These are phyloP conservation scores for Patiria miniata DNA, from an alignment of 35 echinoderm and acorn worm species.

Conservation along the genomic window DNA sequence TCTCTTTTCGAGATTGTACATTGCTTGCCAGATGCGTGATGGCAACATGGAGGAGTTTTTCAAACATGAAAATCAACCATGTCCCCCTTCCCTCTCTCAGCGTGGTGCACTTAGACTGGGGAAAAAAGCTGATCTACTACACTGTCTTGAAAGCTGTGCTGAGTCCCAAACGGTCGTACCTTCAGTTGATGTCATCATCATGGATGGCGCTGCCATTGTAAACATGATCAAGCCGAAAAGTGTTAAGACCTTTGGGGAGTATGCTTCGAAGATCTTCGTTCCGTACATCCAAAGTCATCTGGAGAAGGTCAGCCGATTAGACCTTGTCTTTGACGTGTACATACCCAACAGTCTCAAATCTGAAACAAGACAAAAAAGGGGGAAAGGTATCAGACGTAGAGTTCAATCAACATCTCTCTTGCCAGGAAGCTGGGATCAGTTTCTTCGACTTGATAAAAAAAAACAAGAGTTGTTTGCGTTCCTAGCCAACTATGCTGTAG, in stretches of 20 bases:
- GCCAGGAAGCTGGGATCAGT: slow-evolving; percentile 26
- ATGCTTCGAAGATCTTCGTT: slow-evolving; percentile 42
- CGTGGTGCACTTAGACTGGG: slow-evolving; percentile 1
- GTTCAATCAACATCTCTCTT: not conserved
- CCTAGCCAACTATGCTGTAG: slow-evolving; percentile 8
- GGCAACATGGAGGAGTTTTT: slow-evolving; percentile 60
- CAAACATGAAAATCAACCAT: slow-evolving; percentile 50
- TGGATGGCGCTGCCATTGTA: slow-evolving; percentile 58
- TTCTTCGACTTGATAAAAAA: slow-evolving; percentile 30
- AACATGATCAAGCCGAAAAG: slow-evolving; percentile 51
- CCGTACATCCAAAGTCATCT: slow-evolving; percentile 31
- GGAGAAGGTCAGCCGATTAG: not conserved
- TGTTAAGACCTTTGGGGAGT: slow-evolving; percentile 54
- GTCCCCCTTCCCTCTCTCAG: slow-evolving; percentile 45
- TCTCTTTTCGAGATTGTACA: slow-evolving; percentile 34
- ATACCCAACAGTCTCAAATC: slow-evolving; percentile 13
- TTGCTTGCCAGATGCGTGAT: slow-evolving; percentile 47
- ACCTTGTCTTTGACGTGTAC: slow-evolving; percentile 36
- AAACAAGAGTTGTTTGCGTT: not conserved
- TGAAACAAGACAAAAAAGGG: slow-evolving; percentile 7
- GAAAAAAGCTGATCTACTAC: slow-evolving; percentile 45
- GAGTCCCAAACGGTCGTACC: not conserved
- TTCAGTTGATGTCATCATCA: not conserved
- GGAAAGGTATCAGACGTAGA: slow-evolving; percentile 12
- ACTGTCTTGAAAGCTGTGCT: slow-evolving; percentile 4